Evolutionary conservation across 2,888 invertebrate genomes (phyloP), one percentile per base, ranked within the genome.

Genomic region (Eristalinus aeneus): DNA sequence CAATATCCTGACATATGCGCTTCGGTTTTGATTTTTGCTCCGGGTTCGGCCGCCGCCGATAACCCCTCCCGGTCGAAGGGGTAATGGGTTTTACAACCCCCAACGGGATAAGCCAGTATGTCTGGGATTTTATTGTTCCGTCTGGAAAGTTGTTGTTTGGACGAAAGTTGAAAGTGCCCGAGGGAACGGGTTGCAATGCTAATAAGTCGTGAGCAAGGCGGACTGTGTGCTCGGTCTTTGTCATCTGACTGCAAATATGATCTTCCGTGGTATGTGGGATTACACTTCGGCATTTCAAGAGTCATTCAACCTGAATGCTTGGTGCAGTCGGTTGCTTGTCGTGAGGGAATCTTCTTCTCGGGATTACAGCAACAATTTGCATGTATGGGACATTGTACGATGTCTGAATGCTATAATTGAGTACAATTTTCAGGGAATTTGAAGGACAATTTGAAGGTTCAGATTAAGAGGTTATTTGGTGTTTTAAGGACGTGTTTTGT

Each of bases 41-140:
- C 61, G 22, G 23, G 46, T 74, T 54, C 10, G 60, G 39, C 23
- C 56, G 22, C 32, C 56, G n/a, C 32, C 27, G 10, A 34, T 75
- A 75, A 75, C 39, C 53, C 75, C 68, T 76, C 54, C 46, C 67
- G 34, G 65, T 63, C 67, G 60, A 71, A 32, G 60, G 58, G 12
- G 32, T 64, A 79, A 36, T 67, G 23, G 65, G 78, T 65, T 82
- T 81, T 74, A 77, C 65, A 77, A 74, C 56, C 56, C 74, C 77
- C 71, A 58, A 58, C 46, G 81, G 69, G 67, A 53, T 46, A 22
- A 34, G 65, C 46, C 46, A 65, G 67, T 69, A 81, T 69, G 85
- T 82, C 86, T 82, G 73, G 27, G 61, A 78, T 82, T 86, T 82
- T 82, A 86, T 86, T 86, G 82, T 86, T 86, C 74, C 74, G 78